Evolutionary conservation across 1,140 invertebrate species (phyloP), one percentile per base, ranked within the genome.

Genomic region (Zaprionus taronus): DNA sequence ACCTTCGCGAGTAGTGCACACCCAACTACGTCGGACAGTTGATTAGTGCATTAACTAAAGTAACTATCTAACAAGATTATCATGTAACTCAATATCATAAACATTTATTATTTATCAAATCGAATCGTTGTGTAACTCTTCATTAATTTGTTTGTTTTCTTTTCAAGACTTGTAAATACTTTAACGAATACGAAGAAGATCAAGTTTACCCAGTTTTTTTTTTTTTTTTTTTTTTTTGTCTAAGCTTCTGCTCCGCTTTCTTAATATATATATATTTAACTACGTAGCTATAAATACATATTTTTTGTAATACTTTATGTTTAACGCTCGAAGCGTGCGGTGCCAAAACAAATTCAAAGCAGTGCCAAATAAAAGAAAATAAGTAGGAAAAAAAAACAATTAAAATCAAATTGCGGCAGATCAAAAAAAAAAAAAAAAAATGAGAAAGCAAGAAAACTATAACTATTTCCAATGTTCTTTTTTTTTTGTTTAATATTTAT

Each of bases 311-410:
- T 72, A 56, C 44, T 81, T 53, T 89, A 75, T 72, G 76, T 83
- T 81, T 64, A 72, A 87, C 84, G 84, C 85, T 87, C 53, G 72
- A 87, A 89, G 84, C 84, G 84, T 89, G 77, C 72, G 87, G 83
- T 91, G 87, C 87, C 83, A 91, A 91, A 87, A 79, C 44, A 75
- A 74, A 77, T 91, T 87, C 66, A 87, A 90, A 84, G 84, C 83
- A 86, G 83, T 86, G 83, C 83, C 83, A 86, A 85, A 87, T 80
- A 85, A 79, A 73, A 57, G 28, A 57, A 77, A 77, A 64, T 56
- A 67, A 64, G 63, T 78, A 60, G 57, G 70, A 56, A 64, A 31
- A 53, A 56, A 64, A 67, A 74, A 15, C n/a, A 41, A 44, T 11
- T 53, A 12, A 20, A 12, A 24, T 14, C 28, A 34, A 38, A 3